Base-by-base conservation (phyloP, 2,113 vertebrate genomes). In the Ciconia stormi region DNA sequence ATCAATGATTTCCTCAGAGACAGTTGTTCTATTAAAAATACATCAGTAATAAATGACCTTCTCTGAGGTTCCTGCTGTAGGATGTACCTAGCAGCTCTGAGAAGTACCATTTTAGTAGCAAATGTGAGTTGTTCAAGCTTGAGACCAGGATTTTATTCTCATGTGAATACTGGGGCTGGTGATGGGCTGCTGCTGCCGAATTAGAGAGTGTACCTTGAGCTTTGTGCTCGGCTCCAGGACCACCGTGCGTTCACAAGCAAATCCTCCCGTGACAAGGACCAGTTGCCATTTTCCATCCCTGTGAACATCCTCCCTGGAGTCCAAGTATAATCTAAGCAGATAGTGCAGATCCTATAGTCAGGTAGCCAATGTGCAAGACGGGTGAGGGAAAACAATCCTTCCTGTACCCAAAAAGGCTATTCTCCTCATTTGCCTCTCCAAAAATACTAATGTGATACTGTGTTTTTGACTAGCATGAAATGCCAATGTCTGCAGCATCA, bases 1-100 rank as follows among this genome's bases (percentile, higher is more conserved):
- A 96, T 97, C 87, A 93, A 81, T 93, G 22, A 89, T 79, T 96
- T 87, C 76, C 65, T 76, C 56, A 29, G 76, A 95, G 87, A 78
- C 52, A 71, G 86, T 14, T 59, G 62, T 87, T 91, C 65, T 74
- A 67, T 91, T 97, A 91, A 96, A 92, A 92, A 92, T 89, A 67
- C 65, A 78, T 78, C 61, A 65, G 42, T 82, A 87, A 94, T 62
- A 94, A 93, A 89, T 91, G 4, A 91, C 65, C 84, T 91, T 82
- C 50, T 61, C 40, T 11, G 30, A 78, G 29, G 69, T 61, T 91
- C 55, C 74, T 87, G 66, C 87, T 92, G 34, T 50, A 91, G 63
- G 38, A 91, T 21, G 25, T 67, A 73, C 58, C 49, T 47, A 56
- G 47, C 52, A 84, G 53, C 56, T 90, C 91, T 79, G 71, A 89